A percentile compares a stretch with the other conserved stretches of the same genome.
Evolutionary conservation across 2,888 invertebrate genomes (phyloP).

Genomic region (Rhopalosiphum nymphaeae): DNA sequence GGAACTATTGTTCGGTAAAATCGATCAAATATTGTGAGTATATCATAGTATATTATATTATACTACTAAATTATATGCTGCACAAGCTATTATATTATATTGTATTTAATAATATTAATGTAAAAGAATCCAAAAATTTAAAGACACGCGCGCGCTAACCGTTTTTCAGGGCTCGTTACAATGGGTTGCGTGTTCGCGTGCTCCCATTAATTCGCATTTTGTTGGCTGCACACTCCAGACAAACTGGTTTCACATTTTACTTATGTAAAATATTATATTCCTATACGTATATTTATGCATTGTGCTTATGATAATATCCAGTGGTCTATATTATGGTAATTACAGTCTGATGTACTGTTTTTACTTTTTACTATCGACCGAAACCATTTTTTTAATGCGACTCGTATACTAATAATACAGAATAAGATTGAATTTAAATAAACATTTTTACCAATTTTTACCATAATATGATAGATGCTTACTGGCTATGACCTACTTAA

Average conservation of each 20-base stretch:
- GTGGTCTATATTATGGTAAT: background rate
- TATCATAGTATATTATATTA: background rate
- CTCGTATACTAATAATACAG: background rate
- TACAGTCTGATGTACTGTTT: background rate
- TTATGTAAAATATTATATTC: background rate
- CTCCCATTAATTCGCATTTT: background rate
- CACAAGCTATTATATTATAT: background rate
- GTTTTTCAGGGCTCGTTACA: constrained; percentile 31
- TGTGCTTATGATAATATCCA: constrained; percentile 2
- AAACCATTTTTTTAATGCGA: background rate
- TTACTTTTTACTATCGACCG: constrained; percentile 7
- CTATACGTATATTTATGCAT: constrained; percentile 1
- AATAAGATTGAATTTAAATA: background rate
- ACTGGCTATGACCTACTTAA: background rate
- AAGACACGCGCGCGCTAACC: background rate
- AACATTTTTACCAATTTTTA: background rate
- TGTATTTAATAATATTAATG: background rate
- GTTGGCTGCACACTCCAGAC: background rate
- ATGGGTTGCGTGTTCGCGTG: constrained; percentile 40
- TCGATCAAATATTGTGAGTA: background rate
- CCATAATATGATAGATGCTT: background rate
- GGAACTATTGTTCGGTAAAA: background rate
- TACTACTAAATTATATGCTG: background rate
- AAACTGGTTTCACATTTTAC: background rate
- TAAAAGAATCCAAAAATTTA: background rate